Base-by-base conservation (phyloP, 2,888 invertebrate species). In the Sphaerophoria rueppellii region DNA sequence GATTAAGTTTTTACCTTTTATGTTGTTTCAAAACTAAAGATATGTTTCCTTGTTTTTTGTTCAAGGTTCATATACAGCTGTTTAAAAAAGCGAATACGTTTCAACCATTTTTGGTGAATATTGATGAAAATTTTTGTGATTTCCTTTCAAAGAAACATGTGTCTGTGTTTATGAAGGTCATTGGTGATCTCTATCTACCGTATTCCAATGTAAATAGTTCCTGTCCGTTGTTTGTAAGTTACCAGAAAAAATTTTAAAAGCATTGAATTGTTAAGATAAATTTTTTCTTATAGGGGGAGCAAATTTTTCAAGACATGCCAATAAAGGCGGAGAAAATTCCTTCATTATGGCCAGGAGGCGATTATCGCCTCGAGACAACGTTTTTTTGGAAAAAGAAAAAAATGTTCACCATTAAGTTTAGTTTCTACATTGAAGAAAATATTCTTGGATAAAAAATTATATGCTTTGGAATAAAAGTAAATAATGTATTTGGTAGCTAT, bases 201-300 rank as follows among this genome's bases (percentile, higher is more conserved):
- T 73, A 73, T 73, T 63, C 73, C 0, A 73, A 73, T 73, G 6
- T 73, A 7, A 73, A 73, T 16, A 43, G 40, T 6, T 63, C 61
- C 3, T 73, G 73, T 46, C 73, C 73, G 0, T 6, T 73, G 12
- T 1, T 0, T 32, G 73, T 63, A 55, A 35, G 35, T n/a, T 32
- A 4, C 24, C 40, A 6, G 9, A 40, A 7, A 40, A 40, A 40
- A 40, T 40, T 24, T 24, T 1, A 2, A 24, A 24, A 24, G 24
- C 2, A 2, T 24, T 24, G 24, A 24, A 24, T 24, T 24, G 24
- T 24, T 32, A 32, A 6, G 2, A 40, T 52, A 6, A 1, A 24
- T 52, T 52, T 52, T 24, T n/a, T 34, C 35, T 35, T 34, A 35
- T 35, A 55, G 34, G 55, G 34, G 35, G 6, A 34, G 5, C 11